Conservation (phyloP, 2,888 invertebrate genomes). For the Cantharis lateralis region DNA sequence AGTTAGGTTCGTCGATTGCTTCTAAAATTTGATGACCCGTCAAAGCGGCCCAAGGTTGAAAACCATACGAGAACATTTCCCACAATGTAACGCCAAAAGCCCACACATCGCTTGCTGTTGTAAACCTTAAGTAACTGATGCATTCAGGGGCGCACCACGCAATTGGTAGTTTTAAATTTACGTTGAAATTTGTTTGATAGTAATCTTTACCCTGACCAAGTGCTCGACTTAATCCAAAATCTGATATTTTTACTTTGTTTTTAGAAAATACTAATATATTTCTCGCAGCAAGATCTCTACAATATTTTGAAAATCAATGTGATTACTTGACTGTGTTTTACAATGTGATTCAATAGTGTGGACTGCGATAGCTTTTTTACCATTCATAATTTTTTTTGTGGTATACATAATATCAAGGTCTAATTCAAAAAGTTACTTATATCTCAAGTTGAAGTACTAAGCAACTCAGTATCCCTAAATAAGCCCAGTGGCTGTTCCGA, state of each 20-base stretch:
- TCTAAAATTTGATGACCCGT: conserved; percentile 90
- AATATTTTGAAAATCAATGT: conserved; percentile 42
- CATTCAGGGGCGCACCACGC: conserved; percentile 99
- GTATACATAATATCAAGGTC: no score
- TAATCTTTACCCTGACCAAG: conserved; percentile 98
- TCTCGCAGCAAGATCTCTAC: conserved; percentile 92
- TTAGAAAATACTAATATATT: conserved; percentile 97
- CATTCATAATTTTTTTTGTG: no score
- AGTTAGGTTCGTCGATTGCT: conserved; percentile 92
- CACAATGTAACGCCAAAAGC: conserved; percentile 96
- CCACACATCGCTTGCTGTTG: conserved; percentile 97
- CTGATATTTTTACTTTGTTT: conserved; percentile 96
- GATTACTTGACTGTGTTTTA: background rate
- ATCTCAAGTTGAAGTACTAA: no score
- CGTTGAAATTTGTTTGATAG: conserved; percentile 97
- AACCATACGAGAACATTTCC: conserved; percentile 99
- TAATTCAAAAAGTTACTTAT: no score
- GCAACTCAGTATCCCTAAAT: no score
- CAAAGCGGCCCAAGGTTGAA: conserved; percentile 96
- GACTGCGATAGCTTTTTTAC: background rate
- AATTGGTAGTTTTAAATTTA: conserved; percentile 94
- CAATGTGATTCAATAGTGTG: background rate
- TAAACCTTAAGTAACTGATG: conserved; percentile 93
- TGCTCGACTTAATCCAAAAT: conserved; percentile 94
- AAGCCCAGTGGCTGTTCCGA: no score